A percentile compares a stretch with the other conserved stretches of the same genome.
These are phyloP conservation scores for Tuta absoluta DNA, from an alignment of 2,888 invertebrate genomes.

Conservation along the genomic window DNA sequence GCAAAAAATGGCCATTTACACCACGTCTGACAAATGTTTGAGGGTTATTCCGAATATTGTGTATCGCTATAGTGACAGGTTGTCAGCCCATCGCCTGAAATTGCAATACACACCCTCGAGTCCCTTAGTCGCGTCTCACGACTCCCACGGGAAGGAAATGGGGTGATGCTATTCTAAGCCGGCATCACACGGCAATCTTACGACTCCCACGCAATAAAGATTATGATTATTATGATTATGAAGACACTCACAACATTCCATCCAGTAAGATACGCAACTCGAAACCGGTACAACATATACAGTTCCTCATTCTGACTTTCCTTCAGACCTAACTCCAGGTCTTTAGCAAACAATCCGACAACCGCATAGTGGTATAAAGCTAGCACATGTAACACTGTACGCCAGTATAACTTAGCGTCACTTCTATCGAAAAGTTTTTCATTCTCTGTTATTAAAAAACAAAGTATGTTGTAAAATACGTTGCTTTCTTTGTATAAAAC, in stretches of 20 bases:
- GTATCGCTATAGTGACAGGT: too few relatives aligned
- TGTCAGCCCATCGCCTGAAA: too few relatives aligned
- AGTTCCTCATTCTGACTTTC: constrained; percentile 42
- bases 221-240: too few relatives aligned
- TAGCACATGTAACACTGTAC: constrained; percentile 60
- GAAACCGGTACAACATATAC: constrained; percentile 50
- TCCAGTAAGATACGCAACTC: constrained; percentile 58
- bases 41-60: too few relatives aligned
- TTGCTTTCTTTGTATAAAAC: constrained; percentile 59
- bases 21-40: too few relatives aligned
- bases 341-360: constrained; percentile 43
- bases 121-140: too few relatives aligned
- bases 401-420: constrained; percentile 65
- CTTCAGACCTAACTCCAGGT: constrained; percentile 42
- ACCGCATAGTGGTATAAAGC: constrained; percentile 54
- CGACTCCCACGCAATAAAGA: too few relatives aligned
- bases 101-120: too few relatives aligned
- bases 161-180: too few relatives aligned
- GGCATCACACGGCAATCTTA: too few relatives aligned
- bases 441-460: constrained; percentile 70
- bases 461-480: constrained; percentile 64
- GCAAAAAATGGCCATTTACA: too few relatives aligned
- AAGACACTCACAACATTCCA: constrained; percentile 71
- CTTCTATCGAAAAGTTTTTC: constrained; percentile 67
- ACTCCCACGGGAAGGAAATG: too few relatives aligned